Conservation (phyloP, 2,113 vertebrate genomes). For the Nansenia antarctica region DNA sequence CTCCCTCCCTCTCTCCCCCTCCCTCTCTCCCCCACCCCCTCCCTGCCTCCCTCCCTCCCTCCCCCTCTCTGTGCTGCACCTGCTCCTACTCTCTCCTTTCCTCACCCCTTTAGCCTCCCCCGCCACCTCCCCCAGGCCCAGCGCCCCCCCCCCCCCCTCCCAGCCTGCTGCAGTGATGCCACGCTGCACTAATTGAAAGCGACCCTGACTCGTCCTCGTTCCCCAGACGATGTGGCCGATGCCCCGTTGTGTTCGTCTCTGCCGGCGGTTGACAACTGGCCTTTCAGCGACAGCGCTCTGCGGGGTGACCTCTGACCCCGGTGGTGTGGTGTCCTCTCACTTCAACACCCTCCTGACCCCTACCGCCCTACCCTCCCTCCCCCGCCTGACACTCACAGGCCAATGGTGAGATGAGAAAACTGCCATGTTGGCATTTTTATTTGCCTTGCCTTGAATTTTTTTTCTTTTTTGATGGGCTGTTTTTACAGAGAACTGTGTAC, state of each 20-base stretch:
- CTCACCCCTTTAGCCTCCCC: constrained; percentile 10
- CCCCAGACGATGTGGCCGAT: constrained; percentile 39
- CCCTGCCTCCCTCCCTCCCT: background rate
- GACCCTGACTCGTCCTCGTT: constrained; percentile 70
- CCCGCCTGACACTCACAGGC: constrained; percentile 33
- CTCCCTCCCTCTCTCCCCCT: background rate
- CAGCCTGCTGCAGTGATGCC: constrained; percentile 42
- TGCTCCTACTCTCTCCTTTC: background rate
- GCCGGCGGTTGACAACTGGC: constrained; percentile 65
- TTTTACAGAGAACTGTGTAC: no score
- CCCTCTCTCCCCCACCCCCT: background rate
- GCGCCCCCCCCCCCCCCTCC: no score
- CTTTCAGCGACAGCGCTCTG: constrained; percentile 51
- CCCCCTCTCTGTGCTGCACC: constrained; percentile 2
- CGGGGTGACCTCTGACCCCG: constrained; percentile 42
- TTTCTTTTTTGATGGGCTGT: no score
- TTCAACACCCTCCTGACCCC: background rate
- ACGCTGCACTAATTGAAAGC: constrained; percentile 66
- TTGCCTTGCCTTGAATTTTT: no score
- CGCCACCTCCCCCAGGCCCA: constrained; percentile 6
- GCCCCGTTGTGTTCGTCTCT: constrained; percentile 52
- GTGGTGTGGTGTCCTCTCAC: constrained; percentile 8
- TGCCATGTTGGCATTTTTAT: constrained; percentile 32
- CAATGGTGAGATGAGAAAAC: constrained; percentile 23
- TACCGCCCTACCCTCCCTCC: no score